phyloP scores from a whole-genome alignment of 35 echinoderm and acorn worm genomes.

The Ophiothrix spiculata region DNA sequence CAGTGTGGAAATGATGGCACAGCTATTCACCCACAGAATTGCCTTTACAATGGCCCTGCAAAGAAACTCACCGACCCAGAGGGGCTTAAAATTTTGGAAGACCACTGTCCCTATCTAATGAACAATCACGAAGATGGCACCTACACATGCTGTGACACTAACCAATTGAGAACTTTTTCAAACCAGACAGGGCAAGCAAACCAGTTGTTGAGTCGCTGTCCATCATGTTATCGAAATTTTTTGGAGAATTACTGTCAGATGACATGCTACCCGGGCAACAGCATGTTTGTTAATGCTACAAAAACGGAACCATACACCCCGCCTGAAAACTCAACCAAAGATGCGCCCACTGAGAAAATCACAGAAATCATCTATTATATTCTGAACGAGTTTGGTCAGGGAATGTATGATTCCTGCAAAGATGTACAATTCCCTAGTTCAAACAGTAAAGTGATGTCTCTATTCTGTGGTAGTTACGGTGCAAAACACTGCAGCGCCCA shows the following conservation, averaged over 20 bases:
- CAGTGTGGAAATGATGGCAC: conserved; percentile 49
- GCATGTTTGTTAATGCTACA: conserved; percentile 65
- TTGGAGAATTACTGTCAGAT: conserved; percentile 63
- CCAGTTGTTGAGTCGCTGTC: conserved; percentile 72
- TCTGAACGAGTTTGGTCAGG: conserved; percentile 57
- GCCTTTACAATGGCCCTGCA: conserved; percentile 74
- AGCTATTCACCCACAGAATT: conserved; percentile 53
- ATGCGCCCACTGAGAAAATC: conserved; percentile 35
- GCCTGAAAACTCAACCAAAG: not conserved
- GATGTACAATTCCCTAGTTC: conserved; percentile 87
- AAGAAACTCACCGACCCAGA: conserved; percentile 40
- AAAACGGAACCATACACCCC: not conserved
- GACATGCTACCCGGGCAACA: conserved; percentile 75
- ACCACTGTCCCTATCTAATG: conserved; percentile 75
- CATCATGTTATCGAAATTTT: conserved; percentile 89
- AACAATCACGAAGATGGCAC: conserved; percentile 26
- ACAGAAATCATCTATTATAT: conserved; percentile 47
- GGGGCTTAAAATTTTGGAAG: conserved; percentile 57
- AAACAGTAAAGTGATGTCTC: conserved; percentile 60
- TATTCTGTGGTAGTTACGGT: conserved; percentile 68
- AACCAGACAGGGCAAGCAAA: conserved; percentile 47
- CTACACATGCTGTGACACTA: conserved; percentile 66
- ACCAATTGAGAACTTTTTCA: conserved; percentile 56
- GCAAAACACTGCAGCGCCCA: conserved; percentile 75
- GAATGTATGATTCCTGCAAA: conserved; percentile 83